Evolutionary conservation across 2,113 vertebrate species (phyloP).

Genomic region (human): DNA sequence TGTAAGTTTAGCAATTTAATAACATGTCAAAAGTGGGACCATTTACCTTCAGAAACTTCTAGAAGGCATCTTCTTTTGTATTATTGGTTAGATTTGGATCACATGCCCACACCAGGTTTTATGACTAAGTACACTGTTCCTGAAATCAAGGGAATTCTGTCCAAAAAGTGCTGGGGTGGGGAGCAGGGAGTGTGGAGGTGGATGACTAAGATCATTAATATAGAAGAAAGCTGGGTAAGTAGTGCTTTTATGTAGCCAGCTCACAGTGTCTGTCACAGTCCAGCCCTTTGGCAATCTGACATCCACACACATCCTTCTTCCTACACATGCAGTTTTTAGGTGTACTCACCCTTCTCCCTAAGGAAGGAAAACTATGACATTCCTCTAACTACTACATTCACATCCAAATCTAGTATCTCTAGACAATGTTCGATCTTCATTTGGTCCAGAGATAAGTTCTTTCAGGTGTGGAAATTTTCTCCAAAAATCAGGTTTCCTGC

Average conservation of each 20-base stretch:
- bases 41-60: not conserved
- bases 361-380: not conserved
- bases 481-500: not conserved
- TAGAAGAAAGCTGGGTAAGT: not conserved
- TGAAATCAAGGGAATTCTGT: not conserved
- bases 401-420: not conserved
- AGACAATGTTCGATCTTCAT: not conserved
- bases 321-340: not conserved
- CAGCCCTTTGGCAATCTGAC: not conserved
- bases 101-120: not conserved
- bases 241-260: not conserved
- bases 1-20: not conserved
- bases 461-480: not conserved
- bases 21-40: not conserved
- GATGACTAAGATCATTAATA: not conserved
- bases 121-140: not conserved
- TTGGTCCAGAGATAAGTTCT: not conserved
- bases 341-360: not conserved
- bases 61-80: not conserved
- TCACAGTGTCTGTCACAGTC: not conserved
- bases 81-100: not conserved
- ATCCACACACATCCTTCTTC: not conserved
- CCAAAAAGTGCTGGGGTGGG: not conserved
- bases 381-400: not conserved
- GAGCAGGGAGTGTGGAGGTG: not conserved